phyloP scores from a whole-genome alignment of 2,113 vertebrate genomes.

The Microtus montanus region DNA sequence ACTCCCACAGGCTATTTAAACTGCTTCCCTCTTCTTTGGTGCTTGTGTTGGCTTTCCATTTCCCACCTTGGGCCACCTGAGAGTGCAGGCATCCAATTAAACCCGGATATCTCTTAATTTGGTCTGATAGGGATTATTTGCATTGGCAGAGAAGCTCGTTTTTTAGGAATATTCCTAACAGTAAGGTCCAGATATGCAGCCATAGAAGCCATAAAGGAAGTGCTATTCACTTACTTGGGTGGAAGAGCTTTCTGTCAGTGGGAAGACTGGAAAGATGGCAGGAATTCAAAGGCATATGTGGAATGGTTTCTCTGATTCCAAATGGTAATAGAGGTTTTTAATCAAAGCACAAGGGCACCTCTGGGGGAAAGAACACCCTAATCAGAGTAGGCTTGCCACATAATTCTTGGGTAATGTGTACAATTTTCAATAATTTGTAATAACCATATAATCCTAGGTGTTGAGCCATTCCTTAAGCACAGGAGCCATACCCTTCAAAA shows the following conservation, averaged over 20 bases:
- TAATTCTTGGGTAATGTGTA: conserved; percentile 80
- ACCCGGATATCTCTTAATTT: too few species aligned
- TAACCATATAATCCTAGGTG: not conserved
- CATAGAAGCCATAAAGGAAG: conserved; percentile 42
- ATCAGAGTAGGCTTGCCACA: conserved; percentile 77
- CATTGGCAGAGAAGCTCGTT: too few species aligned
- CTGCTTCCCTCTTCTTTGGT: too few species aligned
- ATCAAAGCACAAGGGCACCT: conserved; percentile 82
- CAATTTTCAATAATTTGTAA: conserved; percentile 80
- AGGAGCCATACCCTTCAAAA: not conserved
- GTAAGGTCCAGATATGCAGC: conserved; percentile 30
- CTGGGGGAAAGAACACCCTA: conserved; percentile 78
- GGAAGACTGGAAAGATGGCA: not conserved
- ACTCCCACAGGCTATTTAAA: too few species aligned
- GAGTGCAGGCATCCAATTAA: too few species aligned
- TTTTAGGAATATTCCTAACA: too few species aligned
- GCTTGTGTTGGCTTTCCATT: too few species aligned
- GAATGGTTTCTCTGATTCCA: conserved; percentile 84
- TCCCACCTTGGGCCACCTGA: too few species aligned
- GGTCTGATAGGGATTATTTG: too few species aligned
- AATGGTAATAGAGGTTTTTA: conserved; percentile 79
- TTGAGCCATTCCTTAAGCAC: not conserved
- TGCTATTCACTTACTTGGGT: conserved; percentile 35
- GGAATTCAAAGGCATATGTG: conserved; percentile 80
- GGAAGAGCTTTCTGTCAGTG: conserved; percentile 58